Conservation (phyloP, 1,140 invertebrate genomes). For the Apis florea region DNA sequence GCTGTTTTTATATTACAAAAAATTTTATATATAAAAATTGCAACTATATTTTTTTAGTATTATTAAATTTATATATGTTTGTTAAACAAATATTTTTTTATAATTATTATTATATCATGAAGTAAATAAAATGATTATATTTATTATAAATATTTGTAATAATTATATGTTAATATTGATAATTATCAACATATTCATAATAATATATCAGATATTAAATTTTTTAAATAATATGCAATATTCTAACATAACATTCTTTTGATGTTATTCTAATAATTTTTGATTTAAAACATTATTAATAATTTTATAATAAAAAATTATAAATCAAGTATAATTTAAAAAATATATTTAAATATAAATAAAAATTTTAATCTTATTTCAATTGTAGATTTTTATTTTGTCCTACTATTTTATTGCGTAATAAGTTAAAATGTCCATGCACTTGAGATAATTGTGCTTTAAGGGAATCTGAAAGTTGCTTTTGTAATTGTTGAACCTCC, state of each 20-base stretch:
- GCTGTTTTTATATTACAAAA: not conserved
- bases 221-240: not conserved
- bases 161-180: not conserved
- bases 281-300: not conserved
- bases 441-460: slow-evolving; percentile 77
- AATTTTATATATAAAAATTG: not conserved
- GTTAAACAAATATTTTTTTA: not conserved
- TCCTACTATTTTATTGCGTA: slow-evolving; percentile 75
- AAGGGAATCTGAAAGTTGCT: slow-evolving; percentile 82
- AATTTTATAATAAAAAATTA: not conserved
- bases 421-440: slow-evolving; percentile 76
- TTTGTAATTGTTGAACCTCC: slow-evolving; percentile 82
- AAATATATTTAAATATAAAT: slow-evolving; percentile 30
- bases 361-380: slow-evolving; percentile 63
- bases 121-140: slow-evolving; percentile 8
- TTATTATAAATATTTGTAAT: not conserved
- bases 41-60: not conserved
- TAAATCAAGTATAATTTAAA: not conserved
- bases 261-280: not conserved
- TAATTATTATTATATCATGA: not conserved
- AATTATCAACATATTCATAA: no score
- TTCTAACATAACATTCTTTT: slow-evolving; percentile 10
- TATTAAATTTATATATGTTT: not conserved
- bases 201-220: not conserved
- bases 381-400: slow-evolving; percentile 70